Evolutionary conservation across 2,797 vertebrate genomes (phyloP).

Genomic region (Caiman crocodilus): DNA sequence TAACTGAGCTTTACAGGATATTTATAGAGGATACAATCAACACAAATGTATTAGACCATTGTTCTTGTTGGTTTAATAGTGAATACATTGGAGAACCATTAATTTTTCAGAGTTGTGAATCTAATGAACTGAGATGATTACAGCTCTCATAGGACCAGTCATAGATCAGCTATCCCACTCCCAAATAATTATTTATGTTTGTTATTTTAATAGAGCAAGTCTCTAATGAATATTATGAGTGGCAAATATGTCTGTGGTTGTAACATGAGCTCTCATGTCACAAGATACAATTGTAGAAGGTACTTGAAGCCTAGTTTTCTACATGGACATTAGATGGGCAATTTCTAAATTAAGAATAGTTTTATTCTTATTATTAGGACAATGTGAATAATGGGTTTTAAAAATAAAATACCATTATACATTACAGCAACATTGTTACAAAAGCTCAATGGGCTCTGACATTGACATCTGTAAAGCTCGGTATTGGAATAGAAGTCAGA

Average conservation of each 20-base stretch:
- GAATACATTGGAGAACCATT: not conserved
- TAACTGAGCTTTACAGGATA: not conserved
- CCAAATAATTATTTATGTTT: not conserved
- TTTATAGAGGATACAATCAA: not conserved
- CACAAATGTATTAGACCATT: not conserved
- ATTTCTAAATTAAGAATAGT: not conserved
- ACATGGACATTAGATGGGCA: constrained; percentile 6
- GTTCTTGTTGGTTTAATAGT: not conserved
- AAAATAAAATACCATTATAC: constrained; percentile 9
- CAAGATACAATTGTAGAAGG: not conserved
- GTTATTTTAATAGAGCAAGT: not conserved
- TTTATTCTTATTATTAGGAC: not conserved
- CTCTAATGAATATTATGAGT: not conserved
- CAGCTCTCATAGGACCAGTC: not conserved
- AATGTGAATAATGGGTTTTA: not conserved
- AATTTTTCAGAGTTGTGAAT: not conserved
- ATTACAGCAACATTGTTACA: not conserved
- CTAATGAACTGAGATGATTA: not conserved
- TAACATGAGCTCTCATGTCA: constrained; percentile 26
- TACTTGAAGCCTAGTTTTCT: not conserved
- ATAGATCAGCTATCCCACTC: not conserved
- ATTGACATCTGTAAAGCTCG: not conserved
- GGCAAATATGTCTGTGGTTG: constrained; percentile 20
- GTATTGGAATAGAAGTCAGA: not conserved
- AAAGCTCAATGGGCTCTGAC: not conserved